Evolutionary conservation across 2,113 vertebrate species (phyloP).

Genomic region (Emydocephalus ijimae): DNA sequence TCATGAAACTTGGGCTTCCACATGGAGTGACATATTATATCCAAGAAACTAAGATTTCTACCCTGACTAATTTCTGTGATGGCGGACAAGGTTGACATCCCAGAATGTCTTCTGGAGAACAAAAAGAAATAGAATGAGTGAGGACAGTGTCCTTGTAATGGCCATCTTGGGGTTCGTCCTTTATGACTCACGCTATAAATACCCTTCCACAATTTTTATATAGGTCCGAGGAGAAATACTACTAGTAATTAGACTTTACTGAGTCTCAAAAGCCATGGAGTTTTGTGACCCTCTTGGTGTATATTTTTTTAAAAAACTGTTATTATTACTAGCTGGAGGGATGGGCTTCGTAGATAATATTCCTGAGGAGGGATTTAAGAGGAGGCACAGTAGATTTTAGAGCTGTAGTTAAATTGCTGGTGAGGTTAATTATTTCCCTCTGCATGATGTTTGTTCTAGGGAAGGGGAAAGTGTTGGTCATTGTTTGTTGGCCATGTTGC

Average conservation of each 20-base stretch:
- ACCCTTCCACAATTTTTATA: not conserved
- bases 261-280: not conserved
- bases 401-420: not conserved
- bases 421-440: not conserved
- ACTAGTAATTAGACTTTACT: not conserved
- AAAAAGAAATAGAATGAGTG: not conserved
- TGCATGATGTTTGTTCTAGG: not conserved
- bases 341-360: not conserved
- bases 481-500: not conserved
- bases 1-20: not conserved
- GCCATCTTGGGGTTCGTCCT: not conserved
- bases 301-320: too few relatives aligned
- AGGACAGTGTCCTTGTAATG: not conserved
- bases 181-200: not conserved
- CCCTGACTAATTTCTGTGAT: not conserved
- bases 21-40: not conserved
- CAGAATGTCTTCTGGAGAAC: not conserved
- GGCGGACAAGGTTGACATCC: not conserved
- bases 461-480: not conserved
- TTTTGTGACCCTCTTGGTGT: not conserved
- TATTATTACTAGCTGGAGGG: not conserved
- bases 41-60: not conserved
- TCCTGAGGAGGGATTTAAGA: not conserved
- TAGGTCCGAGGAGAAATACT: not conserved
- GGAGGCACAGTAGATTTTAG: not conserved